phyloP scores from a whole-genome alignment of 2,113 vertebrate species.

The Sebastes schlegelii region DNA sequence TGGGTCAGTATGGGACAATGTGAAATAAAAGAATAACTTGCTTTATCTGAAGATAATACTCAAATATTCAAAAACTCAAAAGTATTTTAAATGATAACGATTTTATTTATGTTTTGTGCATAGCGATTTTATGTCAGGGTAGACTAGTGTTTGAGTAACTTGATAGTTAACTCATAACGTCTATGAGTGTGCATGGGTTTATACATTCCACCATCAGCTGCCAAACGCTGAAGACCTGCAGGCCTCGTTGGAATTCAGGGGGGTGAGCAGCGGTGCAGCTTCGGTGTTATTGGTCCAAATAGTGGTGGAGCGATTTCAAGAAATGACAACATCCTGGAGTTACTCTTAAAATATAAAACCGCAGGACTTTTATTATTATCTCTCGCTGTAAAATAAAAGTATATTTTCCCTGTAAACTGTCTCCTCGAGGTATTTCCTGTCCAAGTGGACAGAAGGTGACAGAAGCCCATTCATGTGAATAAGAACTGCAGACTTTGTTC shows the following conservation, averaged over 20 bases:
- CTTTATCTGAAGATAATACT: neutral
- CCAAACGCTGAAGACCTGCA: conserved; percentile 50
- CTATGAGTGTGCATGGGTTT: neutral
- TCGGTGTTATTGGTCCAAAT: conserved; percentile 16
- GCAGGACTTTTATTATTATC: conserved; percentile 33
- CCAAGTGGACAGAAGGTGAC: conserved; percentile 41
- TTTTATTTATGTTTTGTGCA: neutral
- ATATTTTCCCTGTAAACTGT: conserved; percentile 64
- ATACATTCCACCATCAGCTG: conserved; percentile 37
- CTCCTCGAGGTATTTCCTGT: conserved; percentile 72
- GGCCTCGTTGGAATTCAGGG: conserved; percentile 50
- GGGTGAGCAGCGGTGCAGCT: neutral
- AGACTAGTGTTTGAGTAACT: neutral
- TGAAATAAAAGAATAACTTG: no score
- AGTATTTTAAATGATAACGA: neutral
- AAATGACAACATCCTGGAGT: conserved; percentile 43
- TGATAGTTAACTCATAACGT: neutral
- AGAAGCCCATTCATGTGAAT: conserved; percentile 58
- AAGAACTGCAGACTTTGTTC: conserved; percentile 40
- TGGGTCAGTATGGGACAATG: no score
- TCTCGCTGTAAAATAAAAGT: conserved; percentile 41
- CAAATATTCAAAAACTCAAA: neutral
- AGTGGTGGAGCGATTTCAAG: neutral
- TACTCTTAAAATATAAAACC: conserved; percentile 52
- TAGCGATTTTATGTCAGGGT: neutral